Evolutionary conservation across 1,140 invertebrate species (phyloP).

Genomic region (Heliconius hermathena): DNA sequence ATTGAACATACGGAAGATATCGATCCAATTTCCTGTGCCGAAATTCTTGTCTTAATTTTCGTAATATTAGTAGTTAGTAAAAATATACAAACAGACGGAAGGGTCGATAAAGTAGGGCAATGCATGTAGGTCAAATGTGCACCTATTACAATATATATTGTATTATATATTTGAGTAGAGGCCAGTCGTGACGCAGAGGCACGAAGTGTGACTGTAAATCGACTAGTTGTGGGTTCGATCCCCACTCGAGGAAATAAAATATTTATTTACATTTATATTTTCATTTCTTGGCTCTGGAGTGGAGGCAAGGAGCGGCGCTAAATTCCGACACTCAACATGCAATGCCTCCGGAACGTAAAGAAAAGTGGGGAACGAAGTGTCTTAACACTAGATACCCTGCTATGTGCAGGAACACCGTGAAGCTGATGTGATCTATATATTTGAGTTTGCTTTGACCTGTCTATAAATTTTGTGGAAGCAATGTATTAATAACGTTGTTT

Average conservation of each 20-base stretch:
- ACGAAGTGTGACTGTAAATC: too few relatives aligned
- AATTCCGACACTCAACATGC: too few relatives aligned
- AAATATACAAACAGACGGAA: slow-evolving; percentile 40
- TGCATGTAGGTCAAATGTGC: slow-evolving; percentile 39
- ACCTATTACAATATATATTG: slow-evolving; percentile 30
- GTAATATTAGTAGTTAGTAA: slow-evolving; percentile 30
- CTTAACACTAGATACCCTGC: too few relatives aligned
- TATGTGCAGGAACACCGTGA: too few relatives aligned
- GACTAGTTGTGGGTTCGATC: too few relatives aligned
- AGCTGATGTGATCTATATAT: neutral
- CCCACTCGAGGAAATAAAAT: too few relatives aligned
- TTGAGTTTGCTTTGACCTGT: slow-evolving; percentile 10
- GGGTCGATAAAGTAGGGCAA: slow-evolving; percentile 29
- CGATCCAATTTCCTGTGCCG: slow-evolving; percentile 29
- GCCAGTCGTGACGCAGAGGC: too few relatives aligned
- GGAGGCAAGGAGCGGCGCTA: too few relatives aligned
- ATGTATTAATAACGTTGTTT: neutral
- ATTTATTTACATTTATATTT: too few relatives aligned
- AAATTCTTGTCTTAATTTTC: slow-evolving; percentile 39
- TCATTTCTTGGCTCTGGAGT: too few relatives aligned
- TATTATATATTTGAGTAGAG: neutral
- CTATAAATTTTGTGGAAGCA: slow-evolving; percentile 33
- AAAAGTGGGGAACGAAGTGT: too few relatives aligned
- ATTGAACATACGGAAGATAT: slow-evolving; percentile 35
- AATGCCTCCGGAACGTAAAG: too few relatives aligned